Conservation (phyloP, 2,888 invertebrate species). For the Acrobeloides nanus region DNA sequence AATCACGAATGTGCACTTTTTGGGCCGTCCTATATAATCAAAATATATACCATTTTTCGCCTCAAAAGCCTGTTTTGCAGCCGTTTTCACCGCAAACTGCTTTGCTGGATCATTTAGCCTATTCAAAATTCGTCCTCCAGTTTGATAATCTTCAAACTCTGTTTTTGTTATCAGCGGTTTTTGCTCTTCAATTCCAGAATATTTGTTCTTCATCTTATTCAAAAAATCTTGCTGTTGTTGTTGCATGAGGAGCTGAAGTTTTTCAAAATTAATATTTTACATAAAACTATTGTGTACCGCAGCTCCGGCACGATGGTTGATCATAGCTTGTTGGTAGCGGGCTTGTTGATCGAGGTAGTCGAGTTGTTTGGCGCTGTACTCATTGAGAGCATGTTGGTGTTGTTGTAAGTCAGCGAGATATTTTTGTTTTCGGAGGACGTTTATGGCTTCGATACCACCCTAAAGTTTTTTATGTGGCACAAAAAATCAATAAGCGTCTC, state of each 20-base stretch:
- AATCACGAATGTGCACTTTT: no score
- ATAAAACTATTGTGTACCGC: conserved; percentile 21
- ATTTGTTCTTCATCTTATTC: conserved; percentile 22
- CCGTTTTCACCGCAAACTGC: no score
- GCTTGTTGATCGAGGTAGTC: conserved; percentile 43
- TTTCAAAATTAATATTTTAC: background rate
- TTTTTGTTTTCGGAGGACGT: conserved; percentile 37
- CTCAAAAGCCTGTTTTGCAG: no score
- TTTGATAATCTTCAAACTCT: no score
- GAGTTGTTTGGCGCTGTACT: conserved; percentile 41
- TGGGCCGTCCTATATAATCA: no score
- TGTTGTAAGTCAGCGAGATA: conserved; percentile 28
- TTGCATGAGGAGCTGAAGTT: conserved; percentile 40
- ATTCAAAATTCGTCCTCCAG: no score
- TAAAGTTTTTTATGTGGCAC: conserved; percentile 1
- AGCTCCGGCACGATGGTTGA: conserved; percentile 47
- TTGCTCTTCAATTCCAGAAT: conserved; percentile 18
- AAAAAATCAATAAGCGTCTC: background rate
- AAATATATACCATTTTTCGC: no score
- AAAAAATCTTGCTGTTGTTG: conserved; percentile 44
- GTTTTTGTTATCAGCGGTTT: no score
- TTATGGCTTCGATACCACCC: conserved; percentile 27
- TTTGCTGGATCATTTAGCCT: no score
- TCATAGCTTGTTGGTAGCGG: conserved; percentile 45
- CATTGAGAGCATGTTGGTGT: conserved; percentile 27